phyloP scores from a whole-genome alignment of 2,888 invertebrate species.

The Plebejus argus region DNA sequence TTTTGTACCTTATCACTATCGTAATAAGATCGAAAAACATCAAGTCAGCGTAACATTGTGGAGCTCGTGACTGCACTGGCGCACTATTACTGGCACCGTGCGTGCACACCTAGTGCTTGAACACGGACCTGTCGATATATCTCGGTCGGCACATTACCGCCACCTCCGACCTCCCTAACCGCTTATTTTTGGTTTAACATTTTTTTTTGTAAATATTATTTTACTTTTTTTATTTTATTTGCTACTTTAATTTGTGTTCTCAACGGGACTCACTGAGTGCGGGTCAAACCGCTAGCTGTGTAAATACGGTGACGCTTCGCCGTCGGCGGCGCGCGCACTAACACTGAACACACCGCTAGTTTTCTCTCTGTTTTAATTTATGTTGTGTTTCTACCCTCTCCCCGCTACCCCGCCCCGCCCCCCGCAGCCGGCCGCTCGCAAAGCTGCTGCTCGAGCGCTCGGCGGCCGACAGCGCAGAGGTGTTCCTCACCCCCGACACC shows the following conservation, averaged over 20 bases:
- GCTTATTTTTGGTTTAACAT: not conserved
- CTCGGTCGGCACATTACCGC: slow-evolving; percentile 18
- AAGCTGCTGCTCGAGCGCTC: slow-evolving; percentile 60
- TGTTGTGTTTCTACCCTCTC: slow-evolving; percentile 56
- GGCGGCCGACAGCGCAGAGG: slow-evolving; percentile 55
- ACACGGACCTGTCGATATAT: not conserved
- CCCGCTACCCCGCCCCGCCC: slow-evolving; percentile 45
- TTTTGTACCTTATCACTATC: no score
- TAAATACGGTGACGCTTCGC: slow-evolving; percentile 39
- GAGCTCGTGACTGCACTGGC: not conserved
- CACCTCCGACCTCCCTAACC: not conserved
- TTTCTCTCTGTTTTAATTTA: slow-evolving; percentile 49
- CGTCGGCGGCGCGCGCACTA: slow-evolving; percentile 44
- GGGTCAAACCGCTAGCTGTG: not conserved
- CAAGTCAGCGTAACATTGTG: not conserved
- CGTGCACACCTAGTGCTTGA: not conserved
- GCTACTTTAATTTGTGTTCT: not conserved
- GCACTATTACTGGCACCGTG: not conserved
- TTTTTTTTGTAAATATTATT: not conserved
- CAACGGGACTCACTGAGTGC: not conserved
- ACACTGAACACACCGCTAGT: slow-evolving; percentile 69
- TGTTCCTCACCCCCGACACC: slow-evolving; percentile 63
- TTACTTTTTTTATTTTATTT: not conserved
- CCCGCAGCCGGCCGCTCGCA: slow-evolving; percentile 53
- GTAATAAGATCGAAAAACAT: no score